phyloP scores from a whole-genome alignment of 2,888 invertebrate species.

The Macroteleia sp. region DNA sequence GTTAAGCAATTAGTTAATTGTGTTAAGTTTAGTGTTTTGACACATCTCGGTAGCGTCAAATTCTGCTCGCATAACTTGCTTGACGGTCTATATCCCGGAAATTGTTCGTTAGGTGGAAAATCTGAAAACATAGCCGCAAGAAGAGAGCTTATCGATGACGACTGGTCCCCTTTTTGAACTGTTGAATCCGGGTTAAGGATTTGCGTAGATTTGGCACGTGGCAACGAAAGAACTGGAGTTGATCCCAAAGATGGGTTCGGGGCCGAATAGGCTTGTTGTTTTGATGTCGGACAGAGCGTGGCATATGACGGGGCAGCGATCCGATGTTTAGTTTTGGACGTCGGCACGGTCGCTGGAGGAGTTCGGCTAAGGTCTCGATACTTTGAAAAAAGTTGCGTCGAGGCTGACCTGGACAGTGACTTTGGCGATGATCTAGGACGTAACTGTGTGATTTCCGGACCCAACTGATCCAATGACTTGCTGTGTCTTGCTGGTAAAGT shows the following conservation, averaged over 20 bases:
- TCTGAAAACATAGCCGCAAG: constrained; percentile 82
- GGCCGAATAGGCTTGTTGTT: constrained; percentile 81
- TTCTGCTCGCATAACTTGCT: constrained; percentile 69
- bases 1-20: constrained; percentile 74
- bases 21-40: constrained; percentile 73
- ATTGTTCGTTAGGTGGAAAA: constrained; percentile 73
- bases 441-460: constrained; percentile 83
- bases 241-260: constrained; percentile 81
- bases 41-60: constrained; percentile 72
- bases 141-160: constrained; percentile 79
- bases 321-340: constrained; percentile 74
- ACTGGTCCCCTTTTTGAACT: constrained; percentile 67
- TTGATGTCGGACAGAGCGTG: constrained; percentile 77
- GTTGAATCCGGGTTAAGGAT: constrained; percentile 75
- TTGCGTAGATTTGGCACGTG: constrained; percentile 82
- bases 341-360: constrained; percentile 76
- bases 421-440: constrained; percentile 78
- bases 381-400: constrained; percentile 84
- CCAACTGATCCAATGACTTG: constrained; percentile 92
- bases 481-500: constrained; percentile 90
- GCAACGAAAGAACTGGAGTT: constrained; percentile 78
- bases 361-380: constrained; percentile 68
- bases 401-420: constrained; percentile 81
- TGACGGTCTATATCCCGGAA: constrained; percentile 78
- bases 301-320: constrained; percentile 74